Conservation (phyloP, 2,888 invertebrate genomes). For the Muschampia plurimacula region DNA sequence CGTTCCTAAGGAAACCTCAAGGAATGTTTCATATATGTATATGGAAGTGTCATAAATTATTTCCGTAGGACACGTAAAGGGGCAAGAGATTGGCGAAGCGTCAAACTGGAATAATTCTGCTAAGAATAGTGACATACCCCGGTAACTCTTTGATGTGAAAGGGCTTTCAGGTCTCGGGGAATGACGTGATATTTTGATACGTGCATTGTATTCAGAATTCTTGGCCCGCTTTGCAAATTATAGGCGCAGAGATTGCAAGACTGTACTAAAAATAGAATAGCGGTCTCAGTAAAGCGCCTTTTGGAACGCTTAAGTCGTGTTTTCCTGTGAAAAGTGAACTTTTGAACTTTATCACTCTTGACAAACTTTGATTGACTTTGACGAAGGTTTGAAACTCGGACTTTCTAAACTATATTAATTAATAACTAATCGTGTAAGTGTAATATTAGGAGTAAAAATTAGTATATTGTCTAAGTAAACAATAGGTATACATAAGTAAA, state of each 20-base stretch:
- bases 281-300: constrained; percentile 19
- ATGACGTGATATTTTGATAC: constrained; percentile 35
- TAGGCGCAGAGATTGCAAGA: constrained; percentile 21
- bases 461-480: no score
- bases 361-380: neutral
- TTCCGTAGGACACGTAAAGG: constrained; percentile 59
- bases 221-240: constrained; percentile 18
- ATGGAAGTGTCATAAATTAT: constrained; percentile 64
- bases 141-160: constrained; percentile 44
- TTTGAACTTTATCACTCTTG: neutral
- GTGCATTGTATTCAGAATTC: constrained; percentile 31
- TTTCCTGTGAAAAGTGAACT: neutral
- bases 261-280: constrained; percentile 14
- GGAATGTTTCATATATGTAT: constrained; percentile 55
- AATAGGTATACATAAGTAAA: no score
- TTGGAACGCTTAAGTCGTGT: neutral
- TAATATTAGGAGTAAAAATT: neutral
- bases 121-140: constrained; percentile 42
- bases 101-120: constrained; percentile 64
- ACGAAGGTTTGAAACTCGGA: neutral
- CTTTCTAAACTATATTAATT: neutral
- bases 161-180: constrained; percentile 31
- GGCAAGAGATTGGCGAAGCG: constrained; percentile 58
- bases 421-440: neutral
- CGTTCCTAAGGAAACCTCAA: constrained; percentile 50